Percentiles rank a stretch among this genome's conserved stretches.
Conservation (phyloP, 2,888 invertebrate species). For the Lottia gigantea region DNA sequence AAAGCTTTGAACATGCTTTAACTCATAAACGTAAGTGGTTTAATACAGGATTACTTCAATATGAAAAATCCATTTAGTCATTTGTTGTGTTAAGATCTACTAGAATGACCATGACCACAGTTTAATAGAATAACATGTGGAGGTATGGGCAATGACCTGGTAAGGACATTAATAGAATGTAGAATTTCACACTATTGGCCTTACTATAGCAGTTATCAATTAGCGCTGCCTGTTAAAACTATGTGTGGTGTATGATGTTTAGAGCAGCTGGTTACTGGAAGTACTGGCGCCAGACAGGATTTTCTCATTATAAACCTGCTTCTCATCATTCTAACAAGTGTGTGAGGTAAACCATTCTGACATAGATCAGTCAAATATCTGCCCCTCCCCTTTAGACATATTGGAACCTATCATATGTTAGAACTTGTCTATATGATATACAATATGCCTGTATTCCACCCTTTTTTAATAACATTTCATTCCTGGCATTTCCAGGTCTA, state of each 20-base stretch:
- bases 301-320: conserved; percentile 8
- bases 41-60: too few species aligned
- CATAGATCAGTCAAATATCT: conserved; percentile 4
- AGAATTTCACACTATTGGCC: conserved; percentile 10
- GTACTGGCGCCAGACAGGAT: conserved; percentile 21
- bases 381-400: conserved; percentile 9
- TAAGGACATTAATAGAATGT: conserved; percentile 3
- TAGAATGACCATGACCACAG: too few species aligned
- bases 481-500: conserved; percentile 5
- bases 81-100: too few species aligned
- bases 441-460: neutral
- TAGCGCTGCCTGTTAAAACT: conserved; percentile 10
- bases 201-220: conserved; percentile 11
- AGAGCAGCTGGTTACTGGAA: conserved; percentile 21
- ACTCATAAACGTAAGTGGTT: too few species aligned
- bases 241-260: conserved; percentile 10
- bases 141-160: neutral
- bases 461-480: conserved; percentile 7
- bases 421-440: neutral
- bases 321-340: conserved; percentile 10
- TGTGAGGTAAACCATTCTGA: conserved; percentile 7
- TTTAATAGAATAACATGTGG: too few species aligned
- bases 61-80: too few species aligned
- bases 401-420: conserved; percentile 10
- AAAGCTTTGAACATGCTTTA: too few species aligned